Evolutionary conservation across 1,140 invertebrate genomes (phyloP).

Genomic region (Drosophila gunungcola): DNA sequence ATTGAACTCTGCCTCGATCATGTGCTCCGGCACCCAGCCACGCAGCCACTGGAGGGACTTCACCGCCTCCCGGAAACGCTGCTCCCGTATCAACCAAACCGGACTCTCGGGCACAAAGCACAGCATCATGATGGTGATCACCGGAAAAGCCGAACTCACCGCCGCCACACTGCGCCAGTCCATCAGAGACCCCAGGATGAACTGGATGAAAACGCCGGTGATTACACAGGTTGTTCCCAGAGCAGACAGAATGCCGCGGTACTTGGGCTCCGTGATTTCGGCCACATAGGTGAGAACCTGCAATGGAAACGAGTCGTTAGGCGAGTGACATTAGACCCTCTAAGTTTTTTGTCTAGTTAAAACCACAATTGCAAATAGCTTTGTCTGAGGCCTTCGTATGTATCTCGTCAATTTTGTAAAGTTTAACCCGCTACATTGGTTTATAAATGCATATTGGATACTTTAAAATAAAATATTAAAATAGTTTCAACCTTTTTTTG

Average conservation of each 20-base stretch:
- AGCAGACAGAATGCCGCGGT: constrained; percentile 90
- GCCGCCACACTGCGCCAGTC: constrained; percentile 89
- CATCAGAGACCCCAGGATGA: constrained; percentile 89
- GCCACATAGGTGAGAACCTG: constrained; percentile 92
- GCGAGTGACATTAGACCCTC: constrained; percentile 1
- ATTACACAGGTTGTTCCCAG: constrained; percentile 90
- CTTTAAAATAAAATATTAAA: too few relatives aligned
- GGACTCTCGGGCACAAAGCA: constrained; percentile 92
- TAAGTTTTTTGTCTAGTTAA: not conserved
- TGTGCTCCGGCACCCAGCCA: constrained; percentile 87
- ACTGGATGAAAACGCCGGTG: constrained; percentile 89
- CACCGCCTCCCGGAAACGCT: constrained; percentile 86
- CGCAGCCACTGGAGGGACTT: constrained; percentile 88
- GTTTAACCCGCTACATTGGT: not conserved
- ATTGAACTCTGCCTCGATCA: constrained; percentile 87
- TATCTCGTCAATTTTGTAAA: not conserved
- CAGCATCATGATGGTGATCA: constrained; percentile 88
- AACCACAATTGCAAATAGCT: not conserved
- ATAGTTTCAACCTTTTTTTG: too few relatives aligned
- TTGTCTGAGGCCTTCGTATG: not conserved
- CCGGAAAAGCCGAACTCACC: constrained; percentile 88
- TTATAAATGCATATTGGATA: too few relatives aligned
- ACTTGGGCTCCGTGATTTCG: constrained; percentile 91
- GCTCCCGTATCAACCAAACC: constrained; percentile 89
- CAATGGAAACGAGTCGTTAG: constrained; percentile 24